phyloP scores from a whole-genome alignment of 2,888 invertebrate species.

The Rhingia campestris region DNA sequence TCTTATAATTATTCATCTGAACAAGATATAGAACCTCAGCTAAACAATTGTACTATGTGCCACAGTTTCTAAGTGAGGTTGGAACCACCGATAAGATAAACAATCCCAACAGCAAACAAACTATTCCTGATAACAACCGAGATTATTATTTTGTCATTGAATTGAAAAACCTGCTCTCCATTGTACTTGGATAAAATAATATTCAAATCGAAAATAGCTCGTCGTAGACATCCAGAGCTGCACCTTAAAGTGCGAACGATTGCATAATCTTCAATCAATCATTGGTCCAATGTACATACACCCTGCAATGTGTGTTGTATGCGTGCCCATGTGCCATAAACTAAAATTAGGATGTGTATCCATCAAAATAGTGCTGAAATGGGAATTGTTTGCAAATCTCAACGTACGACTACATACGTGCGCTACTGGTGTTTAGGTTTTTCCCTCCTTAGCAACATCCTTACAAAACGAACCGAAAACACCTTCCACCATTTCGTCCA shows the following conservation, averaged over 20 bases:
- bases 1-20: no score
- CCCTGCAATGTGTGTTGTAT: not conserved
- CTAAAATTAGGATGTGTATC: slow-evolving; percentile 58
- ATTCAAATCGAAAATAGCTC: not conserved
- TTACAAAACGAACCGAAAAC: slow-evolving; percentile 27
- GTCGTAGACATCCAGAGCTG: not conserved
- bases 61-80: no score
- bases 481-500: slow-evolving; percentile 13
- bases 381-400: slow-evolving; percentile 3
- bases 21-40: no score
- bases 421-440: slow-evolving; percentile 16
- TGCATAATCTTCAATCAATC: slow-evolving; percentile 53
- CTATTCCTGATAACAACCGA: not conserved
- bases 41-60: no score
- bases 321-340: not conserved
- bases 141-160: not conserved
- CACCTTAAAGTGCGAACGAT: not conserved
- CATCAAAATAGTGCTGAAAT: slow-evolving; percentile 30
- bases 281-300: not conserved
- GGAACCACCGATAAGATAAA: not conserved
- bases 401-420: not conserved
- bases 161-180: not conserved
- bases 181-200: not conserved
- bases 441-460: slow-evolving; percentile 69
- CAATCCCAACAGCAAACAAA: no score